Percentiles rank a stretch among this genome's conserved stretches.
These are phyloP conservation scores for Drosophila repleta DNA, from an alignment of 1,140 invertebrate genomes.

Conservation along the genomic window DNA sequence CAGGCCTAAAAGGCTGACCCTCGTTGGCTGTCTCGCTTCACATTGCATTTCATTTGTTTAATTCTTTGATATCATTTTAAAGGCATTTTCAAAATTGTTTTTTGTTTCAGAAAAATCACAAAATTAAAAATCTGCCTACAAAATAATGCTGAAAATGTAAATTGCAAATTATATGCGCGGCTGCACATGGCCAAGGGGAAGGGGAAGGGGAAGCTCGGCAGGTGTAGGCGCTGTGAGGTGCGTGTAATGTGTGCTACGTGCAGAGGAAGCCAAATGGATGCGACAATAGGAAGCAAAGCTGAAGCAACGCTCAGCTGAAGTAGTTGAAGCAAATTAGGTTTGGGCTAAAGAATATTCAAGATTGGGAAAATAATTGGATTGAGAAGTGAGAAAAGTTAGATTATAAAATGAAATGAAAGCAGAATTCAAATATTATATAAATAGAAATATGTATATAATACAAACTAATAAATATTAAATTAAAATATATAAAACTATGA, in stretches of 20 bases:
- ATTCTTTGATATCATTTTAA: constrained; percentile 32
- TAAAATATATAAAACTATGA: too few species aligned
- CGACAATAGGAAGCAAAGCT: too few species aligned
- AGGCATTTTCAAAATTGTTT: constrained; percentile 20
- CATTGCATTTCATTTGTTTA: constrained; percentile 43
- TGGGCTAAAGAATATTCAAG: background rate
- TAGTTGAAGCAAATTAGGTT: constrained; percentile 4
- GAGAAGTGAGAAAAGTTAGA: background rate
- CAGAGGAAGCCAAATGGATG: constrained; percentile 16
- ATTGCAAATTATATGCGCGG: constrained; percentile 57
- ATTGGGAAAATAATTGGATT: background rate
- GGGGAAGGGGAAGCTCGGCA: background rate
- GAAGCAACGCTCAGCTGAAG: too few species aligned
- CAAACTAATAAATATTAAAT: background rate
- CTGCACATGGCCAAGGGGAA: constrained; percentile 24
- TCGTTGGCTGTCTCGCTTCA: background rate
- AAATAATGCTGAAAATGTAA: constrained; percentile 54
- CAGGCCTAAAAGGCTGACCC: constrained; percentile 42
- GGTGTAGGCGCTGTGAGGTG: constrained; percentile 9
- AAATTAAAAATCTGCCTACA: constrained; percentile 17
- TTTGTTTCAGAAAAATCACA: constrained; percentile 2
- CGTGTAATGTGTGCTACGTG: constrained; percentile 54
- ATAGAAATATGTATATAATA: background rate
- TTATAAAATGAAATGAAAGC: background rate
- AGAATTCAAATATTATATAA: background rate